A percentile compares a stretch with the other conserved stretches of the same genome.
Conservation (phyloP, 2,113 vertebrate genomes). For the Notothenia rossii region DNA sequence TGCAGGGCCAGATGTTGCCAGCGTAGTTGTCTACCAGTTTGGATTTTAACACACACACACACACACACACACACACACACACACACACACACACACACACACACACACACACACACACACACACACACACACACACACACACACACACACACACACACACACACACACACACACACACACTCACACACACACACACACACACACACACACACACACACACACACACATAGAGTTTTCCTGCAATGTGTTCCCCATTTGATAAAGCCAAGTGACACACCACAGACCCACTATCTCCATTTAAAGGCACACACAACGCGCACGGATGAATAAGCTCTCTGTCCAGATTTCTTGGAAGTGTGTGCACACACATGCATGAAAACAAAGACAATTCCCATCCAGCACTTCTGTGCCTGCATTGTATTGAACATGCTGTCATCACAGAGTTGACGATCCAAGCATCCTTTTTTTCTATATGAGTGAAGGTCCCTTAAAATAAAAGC, state of each 20-base stretch:
- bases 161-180: slow-evolving; percentile 24
- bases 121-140: no score
- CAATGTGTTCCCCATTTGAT: slow-evolving; percentile 83
- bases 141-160: no score
- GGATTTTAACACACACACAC: not conserved
- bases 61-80: no score
- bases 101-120: no score
- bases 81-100: no score
- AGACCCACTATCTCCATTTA: slow-evolving; percentile 75
- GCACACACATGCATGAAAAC: slow-evolving; percentile 17
- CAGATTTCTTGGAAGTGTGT: slow-evolving; percentile 50
- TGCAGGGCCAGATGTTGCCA: slow-evolving; percentile 81
- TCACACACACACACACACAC: slow-evolving; percentile 35
- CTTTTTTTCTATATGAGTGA: slow-evolving; percentile 42
- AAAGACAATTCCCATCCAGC: slow-evolving; percentile 19
- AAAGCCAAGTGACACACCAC: slow-evolving; percentile 72
- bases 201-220: slow-evolving; percentile 32
- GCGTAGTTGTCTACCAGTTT: slow-evolving; percentile 35
- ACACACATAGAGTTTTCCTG: slow-evolving; percentile 36
- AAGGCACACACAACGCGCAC: slow-evolving; percentile 42
- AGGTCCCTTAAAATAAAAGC: slow-evolving; percentile 51
- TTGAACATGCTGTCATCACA: slow-evolving; percentile 44
- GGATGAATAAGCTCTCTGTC: slow-evolving; percentile 68
- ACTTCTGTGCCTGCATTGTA: slow-evolving; percentile 19
- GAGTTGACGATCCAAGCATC: slow-evolving; percentile 29